phyloP scores from a whole-genome alignment of 2,888 invertebrate species.

The Harmothoe impar region DNA sequence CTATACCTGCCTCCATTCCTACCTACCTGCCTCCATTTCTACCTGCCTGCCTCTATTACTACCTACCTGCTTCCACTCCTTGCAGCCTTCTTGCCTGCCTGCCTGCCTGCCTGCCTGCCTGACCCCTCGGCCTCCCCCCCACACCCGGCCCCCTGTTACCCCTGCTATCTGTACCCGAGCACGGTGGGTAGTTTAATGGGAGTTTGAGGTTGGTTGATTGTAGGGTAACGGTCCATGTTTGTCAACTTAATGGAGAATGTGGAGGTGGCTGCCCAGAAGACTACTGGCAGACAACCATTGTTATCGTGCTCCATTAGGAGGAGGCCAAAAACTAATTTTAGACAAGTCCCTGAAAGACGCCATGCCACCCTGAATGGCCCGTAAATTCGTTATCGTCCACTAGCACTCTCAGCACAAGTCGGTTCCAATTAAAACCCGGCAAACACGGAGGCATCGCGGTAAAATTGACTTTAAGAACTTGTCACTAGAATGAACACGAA shows the following conservation, averaged over 20 bases:
- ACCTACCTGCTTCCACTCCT: not conserved
- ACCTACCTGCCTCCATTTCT: not conserved
- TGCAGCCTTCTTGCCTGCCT: not conserved
- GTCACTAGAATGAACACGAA: no score
- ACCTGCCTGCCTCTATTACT: not conserved
- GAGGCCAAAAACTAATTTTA: no score
- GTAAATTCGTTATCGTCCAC: not conserved
- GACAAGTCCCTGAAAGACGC: no score
- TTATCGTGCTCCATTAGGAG: no score
- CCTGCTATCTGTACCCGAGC: not conserved
- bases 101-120: not conserved
- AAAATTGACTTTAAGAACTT: no score
- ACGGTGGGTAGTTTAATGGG: not conserved
- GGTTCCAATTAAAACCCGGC: not conserved
- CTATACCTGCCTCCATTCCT: not conserved
- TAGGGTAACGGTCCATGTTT: no score
- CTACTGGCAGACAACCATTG: no score
- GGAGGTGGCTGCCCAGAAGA: no score
- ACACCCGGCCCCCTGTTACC: no score
- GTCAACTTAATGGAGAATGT: no score
- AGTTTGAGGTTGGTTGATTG: no score
- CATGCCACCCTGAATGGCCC: not conserved
- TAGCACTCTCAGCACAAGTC: not conserved
- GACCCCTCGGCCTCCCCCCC: not conserved
- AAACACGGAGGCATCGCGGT: no score